phyloP scores from a whole-genome alignment of 2,797 vertebrate species.

The Fringilla coelebs region DNA sequence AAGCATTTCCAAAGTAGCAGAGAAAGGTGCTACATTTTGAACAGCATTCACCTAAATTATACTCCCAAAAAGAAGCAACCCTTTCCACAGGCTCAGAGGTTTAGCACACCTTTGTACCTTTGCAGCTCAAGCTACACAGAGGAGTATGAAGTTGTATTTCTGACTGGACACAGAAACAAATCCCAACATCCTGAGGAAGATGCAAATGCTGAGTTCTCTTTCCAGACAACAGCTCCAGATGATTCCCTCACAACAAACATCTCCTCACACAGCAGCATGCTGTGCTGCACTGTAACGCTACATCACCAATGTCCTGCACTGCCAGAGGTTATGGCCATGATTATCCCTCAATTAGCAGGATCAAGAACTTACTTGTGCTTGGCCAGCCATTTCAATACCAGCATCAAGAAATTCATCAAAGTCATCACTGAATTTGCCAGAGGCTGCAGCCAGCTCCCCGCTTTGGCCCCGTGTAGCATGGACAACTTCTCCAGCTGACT shows the following conservation, averaged over 20 bases:
- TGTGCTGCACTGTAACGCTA: background rate
- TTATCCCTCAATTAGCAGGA: background rate
- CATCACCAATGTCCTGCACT: background rate
- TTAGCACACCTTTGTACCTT: background rate
- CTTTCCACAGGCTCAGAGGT: background rate
- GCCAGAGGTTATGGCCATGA: background rate
- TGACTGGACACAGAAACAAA: background rate
- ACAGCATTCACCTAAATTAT: background rate
- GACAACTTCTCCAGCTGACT: slow-evolving; percentile 96
- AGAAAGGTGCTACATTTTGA: background rate
- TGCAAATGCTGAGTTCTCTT: background rate
- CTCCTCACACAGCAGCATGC: background rate
- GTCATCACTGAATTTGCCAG: slow-evolving; percentile 96
- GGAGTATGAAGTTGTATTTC: rapidly evolving
- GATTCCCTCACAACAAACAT: background rate
- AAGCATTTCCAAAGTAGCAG: background rate
- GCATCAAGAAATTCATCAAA: slow-evolving; percentile 98
- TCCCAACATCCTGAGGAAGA: background rate
- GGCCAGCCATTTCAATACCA: slow-evolving; percentile 98
- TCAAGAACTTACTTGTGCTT: slow-evolving; percentile 85
- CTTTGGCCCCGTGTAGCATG: slow-evolving; percentile 93
- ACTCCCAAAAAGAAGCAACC: background rate
- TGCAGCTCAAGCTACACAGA: background rate
- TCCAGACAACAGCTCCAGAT: background rate
- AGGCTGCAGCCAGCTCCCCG: slow-evolving; percentile 91